Evolutionary conservation across 2,113 vertebrate species (phyloP).

Genomic region (Lycaon pictus): DNA sequence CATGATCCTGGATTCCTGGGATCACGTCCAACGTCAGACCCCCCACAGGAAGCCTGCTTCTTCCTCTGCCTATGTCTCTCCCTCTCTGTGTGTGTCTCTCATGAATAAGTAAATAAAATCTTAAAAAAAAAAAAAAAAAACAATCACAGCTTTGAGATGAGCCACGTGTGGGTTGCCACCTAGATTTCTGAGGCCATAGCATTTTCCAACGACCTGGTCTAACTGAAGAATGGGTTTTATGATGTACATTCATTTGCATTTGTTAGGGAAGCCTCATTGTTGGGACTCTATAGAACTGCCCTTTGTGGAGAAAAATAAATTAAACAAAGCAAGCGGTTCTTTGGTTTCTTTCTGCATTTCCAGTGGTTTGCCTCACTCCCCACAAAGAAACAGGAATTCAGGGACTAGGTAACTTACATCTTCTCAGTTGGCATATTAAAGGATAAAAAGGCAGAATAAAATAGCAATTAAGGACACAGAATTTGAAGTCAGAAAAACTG

Average conservation of each 20-base stretch:
- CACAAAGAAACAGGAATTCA: constrained; percentile 57
- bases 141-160: neutral
- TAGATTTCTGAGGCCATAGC: neutral
- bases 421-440: constrained; percentile 37
- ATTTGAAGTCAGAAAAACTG: constrained; percentile 4
- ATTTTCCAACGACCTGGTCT: neutral
- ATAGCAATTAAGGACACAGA: neutral
- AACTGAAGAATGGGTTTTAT: neutral
- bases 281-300: neutral
- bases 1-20: too few species aligned
- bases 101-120: too few species aligned
- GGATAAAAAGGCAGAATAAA: neutral
- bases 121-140: neutral
- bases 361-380: neutral
- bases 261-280: neutral
- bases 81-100: too few species aligned
- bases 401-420: neutral
- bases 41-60: too few species aligned
- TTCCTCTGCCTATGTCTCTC: too few species aligned
- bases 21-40: too few species aligned
- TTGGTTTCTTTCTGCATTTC: constrained; percentile 56
- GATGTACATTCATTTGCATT: neutral
- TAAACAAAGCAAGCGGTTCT: constrained; percentile 22
- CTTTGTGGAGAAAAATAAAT: neutral
- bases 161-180: fast-evolving